Conservation (phyloP, 2,888 invertebrate genomes). For the Pegoplata infirma region DNA sequence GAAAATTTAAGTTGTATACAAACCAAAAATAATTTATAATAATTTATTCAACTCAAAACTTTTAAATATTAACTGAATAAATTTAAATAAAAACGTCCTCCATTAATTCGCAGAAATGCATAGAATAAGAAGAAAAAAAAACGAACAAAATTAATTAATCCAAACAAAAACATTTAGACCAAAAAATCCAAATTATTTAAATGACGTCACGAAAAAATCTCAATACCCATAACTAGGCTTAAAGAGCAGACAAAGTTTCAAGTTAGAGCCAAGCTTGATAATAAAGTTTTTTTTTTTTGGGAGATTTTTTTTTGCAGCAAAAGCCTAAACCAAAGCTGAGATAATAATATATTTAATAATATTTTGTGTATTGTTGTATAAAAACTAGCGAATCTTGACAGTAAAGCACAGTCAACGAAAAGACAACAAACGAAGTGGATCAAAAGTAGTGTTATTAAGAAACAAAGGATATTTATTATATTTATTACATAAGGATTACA, state of each 20-base stretch:
- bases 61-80: background rate
- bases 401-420: conserved; percentile 73
- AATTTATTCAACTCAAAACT: too few relatives aligned
- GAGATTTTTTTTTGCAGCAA: conserved; percentile 48
- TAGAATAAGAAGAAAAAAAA: conserved; percentile 47
- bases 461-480: conserved; percentile 55
- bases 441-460: conserved; percentile 26
- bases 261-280: conserved; percentile 5
- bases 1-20: too few relatives aligned
- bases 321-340: conserved; percentile 47
- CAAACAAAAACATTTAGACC: conserved; percentile 13
- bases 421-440: conserved; percentile 65
- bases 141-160: conserved; percentile 20
- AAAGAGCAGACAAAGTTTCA: conserved; percentile 22
- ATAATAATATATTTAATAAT: conserved; percentile 20
- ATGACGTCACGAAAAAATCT: conserved; percentile 32
- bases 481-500: conserved; percentile 57
- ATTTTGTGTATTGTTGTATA: conserved; percentile 68
- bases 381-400: conserved; percentile 69
- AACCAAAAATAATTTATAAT: too few relatives aligned
- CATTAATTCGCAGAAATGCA: conserved; percentile 66
- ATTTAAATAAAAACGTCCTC: conserved; percentile 53
- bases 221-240: background rate
- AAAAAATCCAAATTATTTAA: background rate
- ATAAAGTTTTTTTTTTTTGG: conserved; percentile 8